Base-by-base conservation (phyloP, 2,797 vertebrate genomes). In the Protonibea diacanthus region DNA sequence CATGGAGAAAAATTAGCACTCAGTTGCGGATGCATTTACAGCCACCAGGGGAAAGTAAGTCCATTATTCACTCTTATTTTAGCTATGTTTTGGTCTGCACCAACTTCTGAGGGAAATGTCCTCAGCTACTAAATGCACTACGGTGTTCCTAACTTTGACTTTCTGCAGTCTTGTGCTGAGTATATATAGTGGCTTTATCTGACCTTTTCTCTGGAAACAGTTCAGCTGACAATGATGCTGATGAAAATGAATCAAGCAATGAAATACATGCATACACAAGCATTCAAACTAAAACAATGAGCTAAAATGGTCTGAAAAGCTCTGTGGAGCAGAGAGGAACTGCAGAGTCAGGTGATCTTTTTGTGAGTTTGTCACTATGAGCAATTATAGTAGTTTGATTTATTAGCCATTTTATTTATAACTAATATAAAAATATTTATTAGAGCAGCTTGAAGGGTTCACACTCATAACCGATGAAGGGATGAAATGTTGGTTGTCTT, bases 401-500 rank as follows among this genome's bases (percentile, higher is more conserved):
- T 38, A 38, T 38, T 38, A 49, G 33, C 61, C 1, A 71, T 68
- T 61, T 57, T 10, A 47, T 57, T 15, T 5, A 47, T 71, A 5
- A 7, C 4, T 68, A 27, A 27, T 69, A 55, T n/a, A 29, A 49
- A 55, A 40, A 47, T 57, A 65, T 47, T 33, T n/a, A 57, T 77
- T 21, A 27, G 12, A 72, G 12, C 33, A 1, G 18, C 15, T 68
- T 61, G 12, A 67, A 51, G 18, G 18, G 38, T 38, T 76, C 11
- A 20, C 61, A 29, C 9, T 61, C 71, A 59, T 27, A 62, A 69
- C 42, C 48, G 7, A 56, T 10, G 13, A 3, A 23, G 3, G 14
- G 45, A 71, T 60, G 64, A 47, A 77, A 62, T 68, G 42, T 52
- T 62, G 9, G 49, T 60, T 29, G 51, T 64, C 23, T 63, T 4